Base-by-base conservation (phyloP, 1,140 invertebrate genomes). In the Zaprionus vittiger region DNA sequence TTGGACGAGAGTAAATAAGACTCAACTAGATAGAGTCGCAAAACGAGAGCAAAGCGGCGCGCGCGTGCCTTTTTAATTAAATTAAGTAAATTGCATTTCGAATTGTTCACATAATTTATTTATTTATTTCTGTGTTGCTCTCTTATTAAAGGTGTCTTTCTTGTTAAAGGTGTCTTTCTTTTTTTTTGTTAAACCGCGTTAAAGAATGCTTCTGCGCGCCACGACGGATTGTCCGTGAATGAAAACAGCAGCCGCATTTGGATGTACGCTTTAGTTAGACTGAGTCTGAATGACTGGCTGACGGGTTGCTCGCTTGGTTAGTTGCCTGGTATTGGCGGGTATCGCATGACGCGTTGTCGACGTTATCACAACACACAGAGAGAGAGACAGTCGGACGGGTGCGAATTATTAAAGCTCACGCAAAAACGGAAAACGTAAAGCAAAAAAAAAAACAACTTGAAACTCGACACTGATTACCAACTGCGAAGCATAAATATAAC, bases 161-260 rank as follows among this genome's bases (percentile, higher is more conserved):
- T n/a, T 38, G n/a, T 47, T 47, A 47, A 47, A 17, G 7, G 41
- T 57, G 24, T 26, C 24, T 5, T 26, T 26, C 0, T 26, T 26
- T 55, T 34, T 61, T 31, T 70, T 24, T 20, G 24, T 20, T 37
- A 34, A 26, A 5, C 24, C 24, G 44, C 37, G n/a, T 61, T 20
- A 37, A 70, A 75, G 76, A 78, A 78, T 49, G 66, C 72, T 75
- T 60, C 73, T 74, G 77, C 67, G 66, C 77, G 73, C 47, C 55
- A 52, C 77, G 57, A 71, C 61, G 52, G 47, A 65, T 75, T 22
- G 73, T 47, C 47, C 69, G 59, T 52, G 62, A 79, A 70, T 66
- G 49, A 49, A 60, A 57, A 31, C 72, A 68, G 69, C 74, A 69
- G 76, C 60, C 71, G 38, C 63, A 34, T 54, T 54, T 57, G 55